Conservation (phyloP, 2,888 invertebrate species). For the Formica aserva region DNA sequence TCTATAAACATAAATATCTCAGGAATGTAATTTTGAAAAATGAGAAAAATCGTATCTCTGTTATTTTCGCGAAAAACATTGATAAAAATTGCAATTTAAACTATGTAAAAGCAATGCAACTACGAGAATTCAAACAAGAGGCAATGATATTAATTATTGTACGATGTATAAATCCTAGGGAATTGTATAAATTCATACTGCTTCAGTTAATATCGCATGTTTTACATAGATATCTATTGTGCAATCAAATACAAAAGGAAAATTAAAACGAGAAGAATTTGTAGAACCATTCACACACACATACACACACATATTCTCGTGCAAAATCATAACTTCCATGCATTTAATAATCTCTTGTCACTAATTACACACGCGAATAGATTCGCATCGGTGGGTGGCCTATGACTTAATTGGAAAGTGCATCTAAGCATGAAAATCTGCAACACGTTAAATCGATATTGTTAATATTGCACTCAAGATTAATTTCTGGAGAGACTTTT, state of each 20-base stretch:
- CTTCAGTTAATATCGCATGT: background rate
- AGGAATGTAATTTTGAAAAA: background rate
- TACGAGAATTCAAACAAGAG: constrained; percentile 2
- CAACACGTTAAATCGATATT: background rate
- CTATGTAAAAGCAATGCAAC: constrained; percentile 8
- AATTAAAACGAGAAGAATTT: constrained; percentile 13
- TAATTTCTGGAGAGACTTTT: constrained; percentile 7
- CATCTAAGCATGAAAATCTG: constrained; percentile 18
- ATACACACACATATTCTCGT: background rate
- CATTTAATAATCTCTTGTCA: constrained; percentile 26
- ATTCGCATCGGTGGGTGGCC: constrained; percentile 15
- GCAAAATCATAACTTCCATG: background rate
- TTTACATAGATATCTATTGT: background rate
- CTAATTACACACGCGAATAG: constrained; percentile 32
- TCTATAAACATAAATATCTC: constrained; percentile 1
- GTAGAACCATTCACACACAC: background rate
- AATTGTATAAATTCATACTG: constrained; percentile 7
- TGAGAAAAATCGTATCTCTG: background rate
- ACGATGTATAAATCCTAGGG: constrained; percentile 11
- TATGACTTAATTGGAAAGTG: constrained; percentile 33
- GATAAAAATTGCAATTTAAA: constrained; percentile 10
- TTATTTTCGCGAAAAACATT: background rate
- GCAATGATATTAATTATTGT: constrained; percentile 30
- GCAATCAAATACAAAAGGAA: constrained; percentile 7
- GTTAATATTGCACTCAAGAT: constrained; percentile 8